phyloP scores from a whole-genome alignment of 2,797 vertebrate genomes.

The Sebastes cheni region DNA sequence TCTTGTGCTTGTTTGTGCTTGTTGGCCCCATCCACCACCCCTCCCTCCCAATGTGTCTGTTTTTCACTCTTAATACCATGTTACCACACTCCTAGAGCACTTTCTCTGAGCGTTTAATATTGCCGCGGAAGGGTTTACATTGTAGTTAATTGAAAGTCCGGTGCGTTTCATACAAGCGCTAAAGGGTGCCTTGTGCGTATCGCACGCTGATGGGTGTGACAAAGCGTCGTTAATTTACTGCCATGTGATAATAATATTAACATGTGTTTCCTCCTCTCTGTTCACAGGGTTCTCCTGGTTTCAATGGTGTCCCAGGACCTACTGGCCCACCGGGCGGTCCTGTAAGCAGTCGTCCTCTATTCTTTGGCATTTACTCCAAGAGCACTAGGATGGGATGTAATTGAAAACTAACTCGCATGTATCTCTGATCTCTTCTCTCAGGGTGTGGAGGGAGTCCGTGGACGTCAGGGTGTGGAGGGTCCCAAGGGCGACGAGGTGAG shows the following conservation, averaged over 20 bases:
- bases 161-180: rapidly evolving
- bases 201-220: too few species aligned
- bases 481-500: slow-evolving; percentile 82
- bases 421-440: slow-evolving; percentile 42
- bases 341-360: slow-evolving; percentile 63
- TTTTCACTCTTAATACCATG: too few species aligned
- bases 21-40: too few species aligned
- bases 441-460: slow-evolving; percentile 84
- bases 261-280: not conserved
- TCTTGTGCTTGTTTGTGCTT: too few species aligned
- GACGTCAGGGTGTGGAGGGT: slow-evolving; percentile 79
- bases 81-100: too few species aligned
- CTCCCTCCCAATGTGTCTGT: too few species aligned
- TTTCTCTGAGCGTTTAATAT: too few species aligned
- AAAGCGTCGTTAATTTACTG: not conserved
- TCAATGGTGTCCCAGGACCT: slow-evolving; percentile 83
- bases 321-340: slow-evolving; percentile 84
- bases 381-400: not conserved
- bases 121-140: too few species aligned
- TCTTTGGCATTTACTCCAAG: not conserved
- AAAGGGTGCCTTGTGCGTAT: too few species aligned
- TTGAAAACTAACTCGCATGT: not conserved
- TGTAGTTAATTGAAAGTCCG: too few species aligned
- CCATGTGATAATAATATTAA: not conserved
- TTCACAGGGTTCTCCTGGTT: slow-evolving; percentile 82